Percentiles rank a stretch among this genome's conserved stretches.
phyloP scores from a whole-genome alignment of 2,113 vertebrate species.

The Phrynosoma blainvillii region DNA sequence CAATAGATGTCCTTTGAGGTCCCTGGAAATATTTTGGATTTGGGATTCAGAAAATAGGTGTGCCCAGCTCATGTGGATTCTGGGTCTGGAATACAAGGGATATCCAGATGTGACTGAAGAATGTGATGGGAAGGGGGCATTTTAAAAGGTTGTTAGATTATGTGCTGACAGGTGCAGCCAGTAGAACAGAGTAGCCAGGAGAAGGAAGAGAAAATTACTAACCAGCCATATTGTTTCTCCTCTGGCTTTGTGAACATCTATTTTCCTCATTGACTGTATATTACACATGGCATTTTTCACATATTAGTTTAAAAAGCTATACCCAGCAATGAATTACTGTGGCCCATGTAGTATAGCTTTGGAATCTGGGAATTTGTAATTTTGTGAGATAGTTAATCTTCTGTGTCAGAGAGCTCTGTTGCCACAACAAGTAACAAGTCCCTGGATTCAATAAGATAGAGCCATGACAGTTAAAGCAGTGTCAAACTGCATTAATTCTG shows the following conservation, averaged over 20 bases:
- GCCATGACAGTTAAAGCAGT: too few relatives aligned
- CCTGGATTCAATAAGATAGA: too few relatives aligned
- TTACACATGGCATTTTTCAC: background rate
- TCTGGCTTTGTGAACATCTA: background rate
- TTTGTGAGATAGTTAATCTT: too few relatives aligned
- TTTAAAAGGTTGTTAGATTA: background rate
- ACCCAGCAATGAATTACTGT: background rate
- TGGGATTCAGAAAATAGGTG: background rate
- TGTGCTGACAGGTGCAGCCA: background rate
- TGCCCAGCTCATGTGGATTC: background rate
- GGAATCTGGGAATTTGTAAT: too few relatives aligned
- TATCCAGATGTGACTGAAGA: background rate
- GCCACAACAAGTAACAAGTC: too few relatives aligned
- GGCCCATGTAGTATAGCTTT: background rate
- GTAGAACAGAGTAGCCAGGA: background rate
- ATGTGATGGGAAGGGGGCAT: too few relatives aligned
- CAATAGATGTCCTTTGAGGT: constrained; percentile 1
- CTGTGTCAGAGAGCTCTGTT: too few relatives aligned
- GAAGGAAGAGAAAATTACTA: background rate
- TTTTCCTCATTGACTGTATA: background rate
- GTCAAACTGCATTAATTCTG: too few relatives aligned
- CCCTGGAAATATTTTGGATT: background rate
- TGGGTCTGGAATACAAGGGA: background rate
- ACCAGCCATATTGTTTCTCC: background rate
- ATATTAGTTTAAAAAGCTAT: background rate